Evolutionary conservation across 1,140 invertebrate species (phyloP).

Genomic region (Aporrectodea caliginosa): DNA sequence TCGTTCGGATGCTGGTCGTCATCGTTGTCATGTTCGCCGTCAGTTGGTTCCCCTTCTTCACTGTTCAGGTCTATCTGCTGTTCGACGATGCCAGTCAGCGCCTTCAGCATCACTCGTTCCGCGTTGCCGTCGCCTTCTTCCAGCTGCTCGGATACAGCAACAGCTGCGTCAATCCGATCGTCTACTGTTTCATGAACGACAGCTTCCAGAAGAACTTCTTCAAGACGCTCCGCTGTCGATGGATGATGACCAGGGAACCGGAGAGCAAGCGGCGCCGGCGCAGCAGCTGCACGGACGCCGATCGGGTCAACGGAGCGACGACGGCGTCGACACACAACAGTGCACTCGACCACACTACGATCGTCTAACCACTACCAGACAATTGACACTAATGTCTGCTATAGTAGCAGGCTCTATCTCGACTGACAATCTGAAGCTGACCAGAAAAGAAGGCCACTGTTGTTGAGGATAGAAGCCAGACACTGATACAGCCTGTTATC

Average conservation of each 20-base stretch:
- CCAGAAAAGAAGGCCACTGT: no score
- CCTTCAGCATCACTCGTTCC: not conserved
- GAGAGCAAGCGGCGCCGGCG: not conserved
- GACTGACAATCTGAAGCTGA: no score
- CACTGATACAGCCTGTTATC: no score
- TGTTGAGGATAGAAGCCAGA: no score
- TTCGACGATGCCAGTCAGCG: not conserved
- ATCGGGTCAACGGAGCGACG: not conserved
- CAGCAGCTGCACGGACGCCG: not conserved
- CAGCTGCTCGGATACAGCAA: constrained; percentile 30
- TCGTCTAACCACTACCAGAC: no score
- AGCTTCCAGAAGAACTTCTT: constrained; percentile 29
- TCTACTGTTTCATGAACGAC: constrained; percentile 31
- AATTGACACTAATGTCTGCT: no score
- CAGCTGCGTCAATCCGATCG: constrained; percentile 24
- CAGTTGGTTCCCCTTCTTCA: constrained; percentile 31
- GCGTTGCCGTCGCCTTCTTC: constrained; percentile 12
- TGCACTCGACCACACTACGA: not conserved
- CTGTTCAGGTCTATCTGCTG: constrained; percentile 9
- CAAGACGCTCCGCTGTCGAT: constrained; percentile 19
- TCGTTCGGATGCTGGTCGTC: constrained; percentile 29
- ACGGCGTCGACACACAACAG: not conserved
- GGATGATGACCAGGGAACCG: not conserved
- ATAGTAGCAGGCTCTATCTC: no score
- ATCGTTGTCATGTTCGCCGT: constrained; percentile 28